Evolutionary conservation across 2,113 vertebrate species (phyloP), one percentile per base, ranked within the genome.

Genomic region (Ursus arctos): DNA sequence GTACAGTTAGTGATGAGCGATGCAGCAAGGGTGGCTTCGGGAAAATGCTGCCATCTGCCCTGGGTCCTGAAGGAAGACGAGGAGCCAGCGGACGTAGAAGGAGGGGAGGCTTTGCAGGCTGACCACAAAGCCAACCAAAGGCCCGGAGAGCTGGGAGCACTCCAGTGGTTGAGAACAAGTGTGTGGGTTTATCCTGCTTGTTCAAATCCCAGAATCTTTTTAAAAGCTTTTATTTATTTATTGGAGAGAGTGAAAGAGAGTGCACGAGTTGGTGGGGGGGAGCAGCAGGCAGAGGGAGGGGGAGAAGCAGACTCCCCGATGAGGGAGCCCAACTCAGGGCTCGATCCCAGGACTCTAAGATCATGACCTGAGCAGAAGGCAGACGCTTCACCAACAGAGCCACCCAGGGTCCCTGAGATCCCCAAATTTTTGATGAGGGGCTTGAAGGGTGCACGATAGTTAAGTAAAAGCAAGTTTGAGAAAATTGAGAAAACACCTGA

Each of bases 1-100:
- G 33, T 80, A 8, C 95, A 93, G 36, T 71, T 88, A 13, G 65
- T 28, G 95, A 88, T 82, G 91, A n/a, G 95, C 49, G 22, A 43
- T 83, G 91, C 55, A 13, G 12, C 88, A 91, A 86, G 71, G 11
- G 40, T 82, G 88, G 92, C 53, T 93, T 28, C 0, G 1, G 11
- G 9, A 21, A 53, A 74, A 65, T 87, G 21, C 43, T 49, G 22
- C 22, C 40, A 16, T 21, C 61, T 74, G 40, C 55, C 24, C 6
- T 28, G 69, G 24, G 61, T 72, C 40, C 61, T 49, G 33, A 22
- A 7, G 53, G n/a, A 53, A 33, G 53, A 71, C 15, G 83, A 53
- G 15, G 26, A 33, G 43, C 49, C 8, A 0, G 80, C 15, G 3
- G 47, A 33, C 0, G 0, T 2, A 14, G 40, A 43, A 67, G 28